These are phyloP conservation scores for Meloidogyne chitwoodi DNA, from an alignment of 1,140 invertebrate species.

Conservation along the genomic window DNA sequence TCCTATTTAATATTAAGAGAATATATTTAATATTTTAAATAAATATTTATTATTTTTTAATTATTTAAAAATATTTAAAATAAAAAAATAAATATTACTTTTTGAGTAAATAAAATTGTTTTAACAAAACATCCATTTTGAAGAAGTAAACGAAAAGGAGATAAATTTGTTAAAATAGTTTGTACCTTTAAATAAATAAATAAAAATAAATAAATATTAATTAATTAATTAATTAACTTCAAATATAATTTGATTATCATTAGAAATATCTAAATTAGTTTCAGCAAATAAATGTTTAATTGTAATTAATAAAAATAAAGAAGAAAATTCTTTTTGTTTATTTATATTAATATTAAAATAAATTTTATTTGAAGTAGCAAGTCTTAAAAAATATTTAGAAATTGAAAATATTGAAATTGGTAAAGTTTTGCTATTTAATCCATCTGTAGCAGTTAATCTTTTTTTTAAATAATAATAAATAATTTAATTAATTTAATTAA, in stretches of 20 bases:
- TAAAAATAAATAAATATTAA: neutral
- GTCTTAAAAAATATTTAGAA: neutral
- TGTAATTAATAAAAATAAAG: neutral
- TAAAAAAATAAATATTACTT: neutral
- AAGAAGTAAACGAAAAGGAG: constrained; percentile 5
- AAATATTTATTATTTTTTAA: no score
- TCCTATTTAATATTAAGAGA: no score
- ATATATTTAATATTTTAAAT: no score
- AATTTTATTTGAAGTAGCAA: neutral
- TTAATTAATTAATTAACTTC: neutral
- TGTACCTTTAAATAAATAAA: neutral
- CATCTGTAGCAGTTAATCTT: constrained; percentile 56
- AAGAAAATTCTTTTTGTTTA: neutral
- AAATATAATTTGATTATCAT: constrained; percentile 4
- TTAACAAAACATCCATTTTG: neutral
- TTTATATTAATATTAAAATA: neutral
- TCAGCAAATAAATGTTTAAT: constrained; percentile 9
- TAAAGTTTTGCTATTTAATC: constrained; percentile 37
- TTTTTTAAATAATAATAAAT: neutral
- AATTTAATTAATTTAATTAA: neutral
- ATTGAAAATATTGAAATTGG: neutral
- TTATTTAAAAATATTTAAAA: neutral
- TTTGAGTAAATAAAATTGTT: constrained; percentile 3
- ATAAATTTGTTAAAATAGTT: neutral
- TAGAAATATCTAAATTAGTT: constrained; percentile 9